Evolutionary conservation across 2,797 vertebrate species (phyloP), one percentile per base, ranked within the genome.

Genomic region (Helostoma temminkii): DNA sequence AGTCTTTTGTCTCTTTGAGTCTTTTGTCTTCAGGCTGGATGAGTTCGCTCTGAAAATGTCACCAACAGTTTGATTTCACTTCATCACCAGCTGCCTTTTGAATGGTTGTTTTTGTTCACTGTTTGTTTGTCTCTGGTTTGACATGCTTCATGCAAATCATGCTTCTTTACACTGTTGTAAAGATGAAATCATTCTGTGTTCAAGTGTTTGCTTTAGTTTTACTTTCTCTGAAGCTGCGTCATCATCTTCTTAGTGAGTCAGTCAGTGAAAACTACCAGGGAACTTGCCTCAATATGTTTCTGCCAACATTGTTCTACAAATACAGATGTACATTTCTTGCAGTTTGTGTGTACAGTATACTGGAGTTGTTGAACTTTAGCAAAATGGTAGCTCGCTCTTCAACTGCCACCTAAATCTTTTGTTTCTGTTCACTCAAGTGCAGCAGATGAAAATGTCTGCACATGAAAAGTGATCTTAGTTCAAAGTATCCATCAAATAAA

Each of bases 31-130:
- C 37, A 1, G 76, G 68, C 76, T 82, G 72, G 82, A 79, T 76
- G 74, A 79, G 64, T 82, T 83, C 39, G 18, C 54, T 78, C 42
- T 69, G 71, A 57, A 85, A 87, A 90, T 87, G 81, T 88, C 83
- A 83, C 14, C 71, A 19, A 22, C 68, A 69, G 68, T 62, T 66
- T 65, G 48, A 65, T 64, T 77, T 60, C 57, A 36, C 63, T 76
- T 69, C 61, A 48, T 78, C 74, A 61, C 18, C 58, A 39, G 24
- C 58, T 66, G 25, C 39, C 37, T 65, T 66, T 52, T 56, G 65
- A 36, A 25, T 11, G 32, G 25, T 42, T 8, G 36, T 43, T 41
- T 45, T 71, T 68, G 24, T 62, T 56, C 2, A 4, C 19, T 15
- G 18, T 62, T 28, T 67, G 19, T 76, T 41, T 68, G 4, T 70